Conservation (phyloP, 1,140 invertebrate genomes). For the Scaptomyza montana region DNA sequence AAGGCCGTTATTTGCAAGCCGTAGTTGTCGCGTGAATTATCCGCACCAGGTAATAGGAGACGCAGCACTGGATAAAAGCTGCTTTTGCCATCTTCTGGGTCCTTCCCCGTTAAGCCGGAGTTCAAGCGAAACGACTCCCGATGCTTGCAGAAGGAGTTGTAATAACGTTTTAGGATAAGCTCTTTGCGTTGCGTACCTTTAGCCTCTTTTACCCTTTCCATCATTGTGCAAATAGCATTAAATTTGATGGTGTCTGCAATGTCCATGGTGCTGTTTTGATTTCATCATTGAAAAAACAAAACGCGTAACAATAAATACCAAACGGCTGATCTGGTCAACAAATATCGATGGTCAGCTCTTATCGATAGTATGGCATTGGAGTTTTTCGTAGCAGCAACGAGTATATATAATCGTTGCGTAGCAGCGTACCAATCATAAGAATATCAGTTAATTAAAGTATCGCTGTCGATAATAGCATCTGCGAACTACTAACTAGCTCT, state of each 20-base stretch:
- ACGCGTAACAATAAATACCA: background rate
- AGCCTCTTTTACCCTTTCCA: constrained; percentile 59
- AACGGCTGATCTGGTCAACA: background rate
- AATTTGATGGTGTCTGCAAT: constrained; percentile 75
- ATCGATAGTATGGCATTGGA: too few species aligned
- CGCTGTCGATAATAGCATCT: too few species aligned
- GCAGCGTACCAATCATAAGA: too few species aligned
- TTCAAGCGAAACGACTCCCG: constrained; percentile 55
- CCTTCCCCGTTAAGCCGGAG: constrained; percentile 13
- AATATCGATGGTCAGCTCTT: background rate
- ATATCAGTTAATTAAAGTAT: too few species aligned
- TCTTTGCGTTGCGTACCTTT: constrained; percentile 58
- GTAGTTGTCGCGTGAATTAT: constrained; percentile 87
- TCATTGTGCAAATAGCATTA: constrained; percentile 66
- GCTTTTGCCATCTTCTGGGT: constrained; percentile 67
- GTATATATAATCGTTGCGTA: too few species aligned
- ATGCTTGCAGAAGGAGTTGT: constrained; percentile 72
- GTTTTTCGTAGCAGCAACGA: too few species aligned
- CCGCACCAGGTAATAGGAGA: constrained; percentile 88
- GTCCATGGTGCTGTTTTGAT: constrained; percentile 36
- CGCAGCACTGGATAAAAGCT: constrained; percentile 89
- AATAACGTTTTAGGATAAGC: constrained; percentile 62
- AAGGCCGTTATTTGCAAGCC: constrained; percentile 88
- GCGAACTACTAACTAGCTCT: too few species aligned
- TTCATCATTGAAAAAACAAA: constrained; percentile 38